Percentiles rank a stretch among this genome's conserved stretches.
phyloP scores from a whole-genome alignment of 2,113 vertebrate species.

The Prietella phreatophila region DNA sequence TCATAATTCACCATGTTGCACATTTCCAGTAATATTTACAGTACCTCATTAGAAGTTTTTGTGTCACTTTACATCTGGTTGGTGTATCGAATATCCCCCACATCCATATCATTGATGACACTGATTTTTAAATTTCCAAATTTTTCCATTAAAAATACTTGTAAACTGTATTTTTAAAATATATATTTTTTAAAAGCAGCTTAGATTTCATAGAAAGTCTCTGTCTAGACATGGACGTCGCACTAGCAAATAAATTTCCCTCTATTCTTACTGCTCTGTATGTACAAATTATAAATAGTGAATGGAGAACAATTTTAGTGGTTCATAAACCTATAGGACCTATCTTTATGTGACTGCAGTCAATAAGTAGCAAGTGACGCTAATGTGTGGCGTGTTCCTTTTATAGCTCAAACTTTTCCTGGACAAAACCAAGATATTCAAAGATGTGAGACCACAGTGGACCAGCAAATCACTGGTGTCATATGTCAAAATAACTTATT shows the following conservation, averaged over 20 bases:
- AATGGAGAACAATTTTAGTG: background rate
- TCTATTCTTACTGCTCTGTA: background rate
- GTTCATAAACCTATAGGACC: background rate
- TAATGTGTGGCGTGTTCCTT: background rate
- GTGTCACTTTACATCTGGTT: background rate
- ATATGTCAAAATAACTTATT: background rate
- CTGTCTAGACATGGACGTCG: background rate
- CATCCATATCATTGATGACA: background rate
- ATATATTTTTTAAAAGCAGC: background rate
- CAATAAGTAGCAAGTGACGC: background rate
- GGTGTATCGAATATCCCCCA: background rate
- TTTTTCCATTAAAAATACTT: constrained; percentile 8
- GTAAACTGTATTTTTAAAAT: background rate
- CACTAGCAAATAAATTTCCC: background rate
- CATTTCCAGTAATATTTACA: background rate
- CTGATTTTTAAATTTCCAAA: background rate
- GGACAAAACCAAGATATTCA: background rate
- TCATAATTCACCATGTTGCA: background rate
- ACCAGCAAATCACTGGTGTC: background rate
- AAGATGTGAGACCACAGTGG: background rate
- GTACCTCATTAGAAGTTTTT: background rate
- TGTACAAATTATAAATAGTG: background rate
- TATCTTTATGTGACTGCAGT: background rate
- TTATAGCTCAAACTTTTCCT: background rate
- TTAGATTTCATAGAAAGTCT: background rate